Evolutionary conservation across 1,140 invertebrate genomes (phyloP), one percentile per base, ranked within the genome.

Genomic region (Drepana arcuata): DNA sequence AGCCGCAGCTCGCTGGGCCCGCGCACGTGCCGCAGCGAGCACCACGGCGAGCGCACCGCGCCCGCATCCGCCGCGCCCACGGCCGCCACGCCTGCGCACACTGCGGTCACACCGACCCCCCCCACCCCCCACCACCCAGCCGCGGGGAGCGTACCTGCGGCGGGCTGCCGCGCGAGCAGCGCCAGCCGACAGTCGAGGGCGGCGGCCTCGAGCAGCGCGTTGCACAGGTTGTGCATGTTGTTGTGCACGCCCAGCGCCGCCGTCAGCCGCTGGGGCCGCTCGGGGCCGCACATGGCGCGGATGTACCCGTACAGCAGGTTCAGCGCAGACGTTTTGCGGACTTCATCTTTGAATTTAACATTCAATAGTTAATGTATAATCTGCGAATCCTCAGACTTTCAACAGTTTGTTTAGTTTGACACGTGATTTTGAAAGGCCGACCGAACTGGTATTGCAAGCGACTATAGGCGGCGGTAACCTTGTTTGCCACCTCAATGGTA

Each of bases 261-360:
- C 2, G 82, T 75, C 10, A 91, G 68, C 48, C 83, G 77, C 42
- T 86, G 77, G 24, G 79, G 75, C 46, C 44, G 38, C 2, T 23
- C 24, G 0, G 7, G 16, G 10, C 38, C 41, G 28, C 56, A 41
- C 41, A 91, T 71, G 14, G 89, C 48, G 30, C 68, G 68, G 10
- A 90, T 56, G 59, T 90, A 91, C 6, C 89, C 90, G 23, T 80
- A 68, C 2, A 91, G 45, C 21, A 89, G 72, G 63, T 87, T 86
- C 26, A 90, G 62, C 3, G 72, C 70, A 1, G 79, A 67, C 23
- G 88, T 41, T 61, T 90, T 88, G 42, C 85, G 69, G 2, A 49
- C 18, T 10, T 16, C n/a, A 30, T 4, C 10, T 15, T n/a, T n/a
- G n/a, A n/a, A n/a, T n/a, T n/a, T n/a, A n/a, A n/a, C n/a, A n/a